Evolutionary conservation across 2,888 invertebrate genomes (phyloP), one percentile per base, ranked within the genome.

Genomic region (Priocnemis perturbator): DNA sequence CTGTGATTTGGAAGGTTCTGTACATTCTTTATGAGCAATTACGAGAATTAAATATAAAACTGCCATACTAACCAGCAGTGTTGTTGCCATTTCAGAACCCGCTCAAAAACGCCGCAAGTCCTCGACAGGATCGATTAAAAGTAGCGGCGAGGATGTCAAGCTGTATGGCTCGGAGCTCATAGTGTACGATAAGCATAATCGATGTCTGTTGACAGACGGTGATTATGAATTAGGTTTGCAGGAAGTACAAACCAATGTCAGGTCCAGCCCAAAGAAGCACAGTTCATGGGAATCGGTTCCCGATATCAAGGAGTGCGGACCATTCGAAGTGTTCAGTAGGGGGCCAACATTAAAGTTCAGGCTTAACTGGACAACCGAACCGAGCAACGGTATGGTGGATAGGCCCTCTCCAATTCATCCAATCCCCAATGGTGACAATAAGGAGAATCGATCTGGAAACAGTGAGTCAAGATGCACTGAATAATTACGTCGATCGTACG

Each of bases 171-270:
- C 95, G 66, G 97, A 97, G 89, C 90, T 98, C 67, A 94, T 96
- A 69, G 94, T 98, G 37, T 97, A 96, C 86, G 97, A 98, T 88
- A 96, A 96, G 87, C 94, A 96, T 83, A 96, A 95, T 85, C 93
- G 96, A 17, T 97, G 97, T 86, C 91, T 96, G 64, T 91, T 97
- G 60, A 94, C 94, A 0, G 96, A 96, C 79, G 98, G 97, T 3
- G 96, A 97, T 87, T 98, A 98, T 89, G 97, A 97, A 87, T 90
- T 98, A 67, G 94, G 95, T 60, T 90, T 98, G 73, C 95, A 96
- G 83, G 96, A 96, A 82, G 92, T 95, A 48, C 89, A 90, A 69
- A 84, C 88, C 17, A 89, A 88, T 70, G 85, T 89, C 48, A 84
- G 89, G 62, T 86, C 89, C 53, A 90, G 90, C 71, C 94, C 95